These are phyloP conservation scores for Sarcophaga variegata DNA, from an alignment of 2,888 invertebrate genomes.

Conservation along the genomic window DNA sequence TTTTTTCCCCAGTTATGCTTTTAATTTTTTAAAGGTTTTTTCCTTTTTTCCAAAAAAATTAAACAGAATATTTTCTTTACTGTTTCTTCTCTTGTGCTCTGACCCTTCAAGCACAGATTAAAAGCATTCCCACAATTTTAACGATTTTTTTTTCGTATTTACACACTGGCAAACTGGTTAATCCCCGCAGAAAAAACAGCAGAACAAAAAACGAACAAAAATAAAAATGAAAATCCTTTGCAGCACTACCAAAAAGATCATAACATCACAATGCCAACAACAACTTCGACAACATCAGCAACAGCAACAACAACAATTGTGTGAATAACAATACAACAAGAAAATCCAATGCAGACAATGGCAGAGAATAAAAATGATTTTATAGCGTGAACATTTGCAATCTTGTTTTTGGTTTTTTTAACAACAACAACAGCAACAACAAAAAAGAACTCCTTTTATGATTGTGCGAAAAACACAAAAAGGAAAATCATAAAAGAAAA, in stretches of 20 bases:
- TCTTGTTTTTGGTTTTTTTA: not conserved
- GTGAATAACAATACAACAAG: slow-evolving; percentile 20
- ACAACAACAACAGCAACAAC: too few species aligned
- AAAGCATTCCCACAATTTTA: slow-evolving; percentile 8
- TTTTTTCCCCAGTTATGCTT: not conserved
- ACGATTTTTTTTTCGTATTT: not conserved
- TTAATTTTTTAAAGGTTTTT: not conserved
- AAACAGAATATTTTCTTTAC: not conserved
- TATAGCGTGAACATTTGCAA: slow-evolving; percentile 43
- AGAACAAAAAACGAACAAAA: too few species aligned
- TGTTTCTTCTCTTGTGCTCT: not conserved
- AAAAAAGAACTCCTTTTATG: slow-evolving; percentile 30
- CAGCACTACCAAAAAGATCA: slow-evolving; percentile 44
- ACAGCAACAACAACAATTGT: slow-evolving; percentile 17
- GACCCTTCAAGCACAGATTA: not conserved
- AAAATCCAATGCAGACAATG: slow-evolving; percentile 38
- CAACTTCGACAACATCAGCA: slow-evolving; percentile 19
- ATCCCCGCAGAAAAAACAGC: slow-evolving; percentile 18
- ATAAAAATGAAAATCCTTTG: slow-evolving; percentile 18
- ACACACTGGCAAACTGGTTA: slow-evolving; percentile 39
- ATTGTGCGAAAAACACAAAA: slow-evolving; percentile 15
- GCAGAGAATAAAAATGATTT: slow-evolving; percentile 40
- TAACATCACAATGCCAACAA: slow-evolving; percentile 11
- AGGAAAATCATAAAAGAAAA: not conserved
- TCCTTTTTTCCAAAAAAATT: not conserved